A percentile compares a stretch with the other conserved stretches of the same genome.
Evolutionary conservation across 2,113 vertebrate species (phyloP).

Genomic region (Stegostoma tigrinum): DNA sequence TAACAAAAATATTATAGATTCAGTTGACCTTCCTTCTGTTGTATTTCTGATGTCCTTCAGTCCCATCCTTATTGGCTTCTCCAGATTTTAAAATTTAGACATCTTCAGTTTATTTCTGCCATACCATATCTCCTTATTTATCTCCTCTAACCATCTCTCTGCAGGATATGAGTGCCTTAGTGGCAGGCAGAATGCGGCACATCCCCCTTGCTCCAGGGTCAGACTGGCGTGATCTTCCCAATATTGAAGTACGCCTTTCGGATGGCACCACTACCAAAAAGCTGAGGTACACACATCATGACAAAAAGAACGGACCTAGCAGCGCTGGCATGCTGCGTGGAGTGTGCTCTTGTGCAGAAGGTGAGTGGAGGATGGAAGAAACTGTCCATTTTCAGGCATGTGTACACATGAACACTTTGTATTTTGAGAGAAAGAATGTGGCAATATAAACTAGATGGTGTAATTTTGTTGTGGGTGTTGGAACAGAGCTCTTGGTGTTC

Average conservation of each 20-base stretch:
- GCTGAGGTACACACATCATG: slow-evolving; percentile 74
- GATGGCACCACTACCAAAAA: slow-evolving; percentile 79
- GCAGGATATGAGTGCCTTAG: slow-evolving; percentile 91
- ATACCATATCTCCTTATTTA: background rate
- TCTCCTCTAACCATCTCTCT: background rate
- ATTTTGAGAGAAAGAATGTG: background rate
- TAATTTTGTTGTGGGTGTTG: background rate
- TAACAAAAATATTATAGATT: background rate
- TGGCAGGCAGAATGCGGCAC: slow-evolving; percentile 88
- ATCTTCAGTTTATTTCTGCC: background rate
- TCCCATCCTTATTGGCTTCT: background rate
- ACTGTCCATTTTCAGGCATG: background rate
- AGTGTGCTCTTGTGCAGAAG: slow-evolving; percentile 82
- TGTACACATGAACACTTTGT: background rate
- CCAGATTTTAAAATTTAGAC: background rate
- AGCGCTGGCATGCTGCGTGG: slow-evolving; percentile 71
- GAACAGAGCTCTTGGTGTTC: background rate
- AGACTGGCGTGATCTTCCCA: slow-evolving; percentile 89
- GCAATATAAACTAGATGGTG: background rate
- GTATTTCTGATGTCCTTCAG: background rate
- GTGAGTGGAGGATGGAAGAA: slow-evolving; percentile 46
- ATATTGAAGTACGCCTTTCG: slow-evolving; percentile 77
- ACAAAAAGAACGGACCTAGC: slow-evolving; percentile 81
- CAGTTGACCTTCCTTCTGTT: background rate
- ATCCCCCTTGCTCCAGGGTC: slow-evolving; percentile 87